Evolutionary conservation across 1,140 invertebrate species (phyloP).

Genomic region (Caligus rogercresseyi): DNA sequence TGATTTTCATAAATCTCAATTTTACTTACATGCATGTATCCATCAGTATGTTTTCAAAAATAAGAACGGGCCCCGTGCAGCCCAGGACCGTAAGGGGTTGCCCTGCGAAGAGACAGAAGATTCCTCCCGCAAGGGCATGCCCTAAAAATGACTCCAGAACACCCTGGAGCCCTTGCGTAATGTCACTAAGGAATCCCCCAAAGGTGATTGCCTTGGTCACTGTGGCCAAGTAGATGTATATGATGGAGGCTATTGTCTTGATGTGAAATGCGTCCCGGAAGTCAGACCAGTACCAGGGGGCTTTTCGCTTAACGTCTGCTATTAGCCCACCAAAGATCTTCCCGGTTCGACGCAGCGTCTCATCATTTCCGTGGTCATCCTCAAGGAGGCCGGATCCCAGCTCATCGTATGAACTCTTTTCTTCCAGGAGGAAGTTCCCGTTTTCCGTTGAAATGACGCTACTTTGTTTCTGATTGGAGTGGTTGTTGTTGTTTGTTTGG

Average conservation of each 20-base stretch:
- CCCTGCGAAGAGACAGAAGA: slow-evolving; percentile 32
- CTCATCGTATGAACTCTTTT: slow-evolving; percentile 25
- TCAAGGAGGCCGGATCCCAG: slow-evolving; percentile 3
- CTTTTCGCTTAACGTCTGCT: slow-evolving; percentile 81
- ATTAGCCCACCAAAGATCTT: slow-evolving; percentile 70
- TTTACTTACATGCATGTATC: slow-evolving; percentile 29
- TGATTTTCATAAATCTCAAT: too few relatives aligned
- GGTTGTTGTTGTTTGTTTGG: background rate
- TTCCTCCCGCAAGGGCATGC: slow-evolving; percentile 30
- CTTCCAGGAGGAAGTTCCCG: slow-evolving; percentile 20
- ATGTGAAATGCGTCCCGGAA: slow-evolving; percentile 16
- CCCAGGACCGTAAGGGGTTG: slow-evolving; percentile 34
- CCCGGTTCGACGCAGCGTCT: slow-evolving; percentile 64
- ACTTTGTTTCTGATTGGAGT: background rate
- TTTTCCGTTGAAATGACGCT: background rate
- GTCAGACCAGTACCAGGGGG: slow-evolving; percentile 44
- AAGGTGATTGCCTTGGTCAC: slow-evolving; percentile 34
- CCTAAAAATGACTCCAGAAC: slow-evolving; percentile 32
- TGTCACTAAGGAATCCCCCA: slow-evolving; percentile 31
- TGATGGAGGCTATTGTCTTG: slow-evolving; percentile 29
- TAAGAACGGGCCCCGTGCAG: slow-evolving; percentile 32
- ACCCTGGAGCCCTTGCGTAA: slow-evolving; percentile 27
- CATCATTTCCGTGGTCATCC: slow-evolving; percentile 47
- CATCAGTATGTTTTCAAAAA: slow-evolving; percentile 33
- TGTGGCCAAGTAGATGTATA: slow-evolving; percentile 33